Evolutionary conservation across 2,113 vertebrate species (phyloP), one percentile per base, ranked within the genome.

Genomic region (Myxocyprinus asiaticus): DNA sequence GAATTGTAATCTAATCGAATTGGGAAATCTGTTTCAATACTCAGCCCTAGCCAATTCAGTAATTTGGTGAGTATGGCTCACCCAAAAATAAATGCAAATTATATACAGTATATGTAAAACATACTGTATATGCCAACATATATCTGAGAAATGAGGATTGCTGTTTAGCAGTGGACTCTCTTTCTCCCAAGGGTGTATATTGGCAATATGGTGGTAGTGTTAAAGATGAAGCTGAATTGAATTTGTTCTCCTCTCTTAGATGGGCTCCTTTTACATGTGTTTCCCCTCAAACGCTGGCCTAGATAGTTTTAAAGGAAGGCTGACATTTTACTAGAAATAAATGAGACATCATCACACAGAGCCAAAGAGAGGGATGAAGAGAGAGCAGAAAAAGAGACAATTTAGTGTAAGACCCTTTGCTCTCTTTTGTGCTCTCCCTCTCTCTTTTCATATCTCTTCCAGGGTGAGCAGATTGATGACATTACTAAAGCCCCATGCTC

Each of bases 381-480:
- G 47, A 65, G 43, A 61, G 62, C 47, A 64, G 73, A 62, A 64
- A 33, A 53, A 76, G 33, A 53, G 73, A 76, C 65, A 76, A 53
- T 65, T 76, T 65, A 55, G 73, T 48, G 62, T 42, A 48, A 76
- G 51, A 59, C 6, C 63, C 65, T 48, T 48, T 67, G 48, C 75
- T 22, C 50, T 22, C n/a, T 56, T 55, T 64, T 33, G 22, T 33
- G 22, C 22, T 33, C 22, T 33, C 22, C 22, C 22, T 33, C 22
- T 33, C 22, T 1, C 22, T 51, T 44, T 63, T 12, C n/a, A 44
- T 70, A 5, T 67, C 66, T 68, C 12, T 45, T 45, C 47, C 11
- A 14, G 72, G 56, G 66, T n/a, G 63, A 67, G 68, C 77, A 84
- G 82, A 84, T 85, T 87, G 79, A 85, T 85, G 78, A 80, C 78